Evolutionary conservation across 2,888 invertebrate genomes (phyloP).

Genomic region (Lysandra bellargus): DNA sequence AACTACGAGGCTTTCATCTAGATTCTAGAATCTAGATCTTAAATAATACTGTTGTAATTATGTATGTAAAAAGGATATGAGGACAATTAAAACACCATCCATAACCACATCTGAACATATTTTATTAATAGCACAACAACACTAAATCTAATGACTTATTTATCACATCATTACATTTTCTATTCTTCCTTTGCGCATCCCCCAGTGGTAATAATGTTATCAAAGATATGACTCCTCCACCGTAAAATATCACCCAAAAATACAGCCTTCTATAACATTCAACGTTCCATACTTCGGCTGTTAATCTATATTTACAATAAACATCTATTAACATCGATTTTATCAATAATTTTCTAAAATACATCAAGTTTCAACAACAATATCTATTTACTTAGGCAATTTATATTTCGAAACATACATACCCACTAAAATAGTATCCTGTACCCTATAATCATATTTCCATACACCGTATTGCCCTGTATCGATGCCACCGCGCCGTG

Average conservation of each 20-base stretch:
- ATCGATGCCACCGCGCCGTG: slow-evolving; percentile 42
- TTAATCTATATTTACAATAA: slow-evolving; percentile 76
- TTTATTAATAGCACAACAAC: slow-evolving; percentile 81
- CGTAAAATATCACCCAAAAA: slow-evolving; percentile 79
- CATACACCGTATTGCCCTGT: slow-evolving; percentile 52
- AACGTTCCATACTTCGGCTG: slow-evolving; percentile 64
- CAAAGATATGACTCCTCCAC: slow-evolving; percentile 72
- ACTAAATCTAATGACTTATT: slow-evolving; percentile 71
- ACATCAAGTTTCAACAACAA: slow-evolving; percentile 78
- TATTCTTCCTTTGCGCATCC: slow-evolving; percentile 50
- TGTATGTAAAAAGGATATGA: background rate
- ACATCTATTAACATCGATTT: slow-evolving; percentile 81
- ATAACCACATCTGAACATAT: slow-evolving; percentile 72
- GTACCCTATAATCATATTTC: slow-evolving; percentile 42
- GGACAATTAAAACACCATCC: slow-evolving; percentile 46
- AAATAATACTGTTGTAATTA: too few relatives aligned
- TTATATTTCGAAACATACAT: slow-evolving; percentile 60
- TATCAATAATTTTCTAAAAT: slow-evolving; percentile 79
- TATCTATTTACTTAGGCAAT: slow-evolving; percentile 69
- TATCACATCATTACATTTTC: slow-evolving; percentile 73
- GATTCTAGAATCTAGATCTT: too few relatives aligned
- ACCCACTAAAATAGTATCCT: slow-evolving; percentile 40
- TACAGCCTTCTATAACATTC: slow-evolving; percentile 78
- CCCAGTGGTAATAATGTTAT: slow-evolving; percentile 61
- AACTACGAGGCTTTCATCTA: too few relatives aligned